Evolutionary conservation across 30 jellyfish, hydroid and myxozoan species (phyloP).

Genomic region (Aurelia aurita): DNA sequence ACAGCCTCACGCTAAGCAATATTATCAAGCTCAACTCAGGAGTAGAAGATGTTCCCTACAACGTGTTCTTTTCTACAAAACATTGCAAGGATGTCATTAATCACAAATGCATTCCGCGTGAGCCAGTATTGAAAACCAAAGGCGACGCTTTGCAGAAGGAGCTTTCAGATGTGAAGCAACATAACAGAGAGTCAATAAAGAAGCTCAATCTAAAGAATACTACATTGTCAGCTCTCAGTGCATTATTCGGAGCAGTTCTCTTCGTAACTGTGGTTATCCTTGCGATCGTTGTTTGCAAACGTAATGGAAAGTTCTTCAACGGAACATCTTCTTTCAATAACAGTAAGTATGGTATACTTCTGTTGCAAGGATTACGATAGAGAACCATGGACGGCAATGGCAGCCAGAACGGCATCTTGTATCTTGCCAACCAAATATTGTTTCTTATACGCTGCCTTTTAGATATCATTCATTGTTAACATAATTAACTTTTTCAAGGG

Average conservation of each 20-base stretch:
- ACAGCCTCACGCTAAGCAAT: conserved; percentile 75
- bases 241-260: neutral
- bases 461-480: no score
- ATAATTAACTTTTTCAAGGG: no score
- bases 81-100: conserved; percentile 79
- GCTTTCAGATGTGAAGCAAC: neutral
- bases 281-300: neutral
- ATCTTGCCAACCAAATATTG: no score
- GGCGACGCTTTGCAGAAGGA: neutral
- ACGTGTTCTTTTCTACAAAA: conserved; percentile 84
- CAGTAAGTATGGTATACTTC: conserved; percentile 46
- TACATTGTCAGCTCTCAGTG: conserved; percentile 1
- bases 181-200: neutral
- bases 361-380: no score
- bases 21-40: conserved; percentile 81
- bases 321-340: neutral
- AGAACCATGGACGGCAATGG: no score
- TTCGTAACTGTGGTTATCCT: neutral
- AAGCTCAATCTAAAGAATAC: neutral
- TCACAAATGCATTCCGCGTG: conserved; percentile 75
- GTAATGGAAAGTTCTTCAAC: neutral
- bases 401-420: no score
- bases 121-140: neutral
- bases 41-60: conserved; percentile 82
- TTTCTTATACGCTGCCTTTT: no score